These are phyloP conservation scores for Colletes collaris DNA, from an alignment of 2,888 invertebrate species.

Conservation along the genomic window DNA sequence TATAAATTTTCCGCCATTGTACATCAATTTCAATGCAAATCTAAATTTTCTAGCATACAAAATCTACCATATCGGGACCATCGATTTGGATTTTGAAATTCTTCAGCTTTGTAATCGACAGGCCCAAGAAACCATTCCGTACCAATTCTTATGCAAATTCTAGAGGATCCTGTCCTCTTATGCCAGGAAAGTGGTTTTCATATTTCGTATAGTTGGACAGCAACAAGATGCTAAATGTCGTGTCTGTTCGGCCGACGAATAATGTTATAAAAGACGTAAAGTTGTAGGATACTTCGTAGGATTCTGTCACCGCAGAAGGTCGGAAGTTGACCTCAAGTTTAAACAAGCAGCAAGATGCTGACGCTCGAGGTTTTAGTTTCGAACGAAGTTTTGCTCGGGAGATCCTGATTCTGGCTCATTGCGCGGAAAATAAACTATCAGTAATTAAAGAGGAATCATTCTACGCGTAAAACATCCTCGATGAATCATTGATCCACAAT, in stretches of 20 bases:
- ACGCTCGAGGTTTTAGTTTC: slow-evolving; percentile 38
- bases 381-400: neutral
- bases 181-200: slow-evolving; percentile 19
- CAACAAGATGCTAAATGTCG: slow-evolving; percentile 17
- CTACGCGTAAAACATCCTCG: too few species aligned
- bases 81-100: too few species aligned
- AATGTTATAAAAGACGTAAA: slow-evolving; percentile 39
- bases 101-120: too few species aligned
- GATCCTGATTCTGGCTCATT: too few species aligned
- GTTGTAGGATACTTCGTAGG: slow-evolving; percentile 17
- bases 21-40: too few species aligned
- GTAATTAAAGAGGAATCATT: neutral
- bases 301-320: slow-evolving; percentile 35
- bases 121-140: too few species aligned
- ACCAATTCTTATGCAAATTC: too few species aligned
- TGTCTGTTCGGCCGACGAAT: slow-evolving; percentile 30
- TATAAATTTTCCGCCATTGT: too few species aligned
- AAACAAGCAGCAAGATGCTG: slow-evolving; percentile 39
- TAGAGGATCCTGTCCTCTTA: too few species aligned
- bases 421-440: neutral
- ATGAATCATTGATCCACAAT: too few species aligned
- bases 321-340: slow-evolving; percentile 54
- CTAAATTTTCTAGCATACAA: too few species aligned
- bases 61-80: too few species aligned
- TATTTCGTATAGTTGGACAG: slow-evolving; percentile 5